Conservation (phyloP, 2,113 vertebrate species). For the Pelecanus crispus region DNA sequence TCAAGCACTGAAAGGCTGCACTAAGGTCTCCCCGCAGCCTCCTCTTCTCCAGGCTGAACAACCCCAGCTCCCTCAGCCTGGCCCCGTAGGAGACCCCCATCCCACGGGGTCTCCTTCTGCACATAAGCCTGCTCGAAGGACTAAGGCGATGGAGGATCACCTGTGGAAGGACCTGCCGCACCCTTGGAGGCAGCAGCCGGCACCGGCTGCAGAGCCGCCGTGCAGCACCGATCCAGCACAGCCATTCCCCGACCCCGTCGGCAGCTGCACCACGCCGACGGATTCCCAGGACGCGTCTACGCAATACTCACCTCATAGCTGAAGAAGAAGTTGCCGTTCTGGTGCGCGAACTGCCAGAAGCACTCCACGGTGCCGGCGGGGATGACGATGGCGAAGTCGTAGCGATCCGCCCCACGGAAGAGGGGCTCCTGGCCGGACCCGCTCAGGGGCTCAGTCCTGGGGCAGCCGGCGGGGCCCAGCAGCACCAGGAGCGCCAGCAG, state of each 20-base stretch:
- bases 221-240: fast-evolving
- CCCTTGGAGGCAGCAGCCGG: not conserved
- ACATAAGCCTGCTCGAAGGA: fast-evolving
- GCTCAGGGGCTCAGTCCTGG: slow-evolving; percentile 44
- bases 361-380: slow-evolving; percentile 72
- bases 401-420: slow-evolving; percentile 78
- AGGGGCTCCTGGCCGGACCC: slow-evolving; percentile 66
- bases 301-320: slow-evolving; percentile 81
- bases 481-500: slow-evolving; percentile 16
- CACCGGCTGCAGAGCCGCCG: not conserved
- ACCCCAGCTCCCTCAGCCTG: no score
- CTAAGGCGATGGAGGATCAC: fast-evolving
- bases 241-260: fast-evolving
- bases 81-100: no score
- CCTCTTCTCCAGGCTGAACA: no score
- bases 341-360: slow-evolving; percentile 90
- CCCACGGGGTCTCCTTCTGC: no score
- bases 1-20: no score
- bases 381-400: slow-evolving; percentile 86
- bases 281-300: fast-evolving
- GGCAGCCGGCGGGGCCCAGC: slow-evolving; percentile 18
- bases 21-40: no score
- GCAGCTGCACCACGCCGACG: fast-evolving
- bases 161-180: fast-evolving
- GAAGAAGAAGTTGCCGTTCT: slow-evolving; percentile 85